Evolutionary conservation across 2,888 invertebrate genomes (phyloP), one percentile per base, ranked within the genome.

Genomic region (Phania funesta): DNA sequence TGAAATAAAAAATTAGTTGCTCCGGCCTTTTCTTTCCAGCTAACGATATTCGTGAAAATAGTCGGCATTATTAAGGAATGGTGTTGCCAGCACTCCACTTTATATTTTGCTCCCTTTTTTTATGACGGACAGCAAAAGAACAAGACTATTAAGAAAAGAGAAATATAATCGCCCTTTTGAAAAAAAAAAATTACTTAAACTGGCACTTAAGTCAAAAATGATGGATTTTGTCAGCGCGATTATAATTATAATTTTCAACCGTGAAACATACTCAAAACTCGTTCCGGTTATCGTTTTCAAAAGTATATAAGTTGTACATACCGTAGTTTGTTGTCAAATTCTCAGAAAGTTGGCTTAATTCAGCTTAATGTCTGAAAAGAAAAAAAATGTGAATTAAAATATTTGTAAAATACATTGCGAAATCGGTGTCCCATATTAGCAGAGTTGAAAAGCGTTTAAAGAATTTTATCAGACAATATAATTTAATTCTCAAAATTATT

Each of bases 181-280:
- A n/a, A n/a, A 1, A 32, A 32, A 9, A 32, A 32, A 9, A 11
- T 32, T 32, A 9, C 32, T 9, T 38, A 3, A 13, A 38, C n/a
- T n/a, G 11, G 11, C 4, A 2, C 35, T 38, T n/a, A 13, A n/a
- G 3, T 38, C 0, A 13, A 38, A 2, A 13, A 26, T 26, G 3
- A 5, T 13, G 2, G 5, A 38, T 38, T 38, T 1, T 13, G 4
- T n/a, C n/a, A n/a, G n/a, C n/a, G n/a, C n/a, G n/a, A n/a, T n/a
- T n/a, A n/a, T n/a, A n/a, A n/a, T n/a, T n/a, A n/a, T n/a, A n/a
- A n/a, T n/a, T n/a, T n/a, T n/a, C n/a, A n/a, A n/a, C n/a, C n/a
- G 3, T 22, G 52, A 71, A 75, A 65, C 80, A 80, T 80, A 75
- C 80, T 60, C 80, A 65, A 65, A 46, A 24, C 1, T 52, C n/a